Percentiles rank a stretch among this genome's conserved stretches.
Evolutionary conservation across 1,140 invertebrate species (phyloP).

Genomic region (Apis laboriosa): DNA sequence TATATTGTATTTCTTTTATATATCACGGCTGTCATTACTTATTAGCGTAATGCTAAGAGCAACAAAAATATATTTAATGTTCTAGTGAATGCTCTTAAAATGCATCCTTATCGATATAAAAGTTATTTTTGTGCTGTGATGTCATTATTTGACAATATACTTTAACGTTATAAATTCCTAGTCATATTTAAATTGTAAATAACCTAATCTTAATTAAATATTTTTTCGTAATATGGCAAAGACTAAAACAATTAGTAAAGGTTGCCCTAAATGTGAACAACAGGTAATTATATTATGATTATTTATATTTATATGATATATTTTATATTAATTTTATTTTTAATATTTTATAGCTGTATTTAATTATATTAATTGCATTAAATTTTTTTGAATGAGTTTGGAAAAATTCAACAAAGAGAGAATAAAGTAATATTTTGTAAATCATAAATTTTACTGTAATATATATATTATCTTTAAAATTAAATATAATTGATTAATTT

Average conservation of each 20-base stretch:
- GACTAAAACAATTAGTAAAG: constrained; percentile 83
- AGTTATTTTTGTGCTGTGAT: constrained; percentile 36
- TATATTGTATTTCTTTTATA: constrained; percentile 37
- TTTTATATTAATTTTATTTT: background rate
- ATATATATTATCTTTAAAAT: background rate
- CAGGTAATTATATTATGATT: constrained; percentile 77
- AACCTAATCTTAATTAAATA: constrained; percentile 40
- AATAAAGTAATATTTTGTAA: background rate
- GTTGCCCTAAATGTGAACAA: constrained; percentile 84
- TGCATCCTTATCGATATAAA: constrained; percentile 24
- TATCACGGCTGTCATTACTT: constrained; percentile 42
- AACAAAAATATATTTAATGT: constrained; percentile 15
- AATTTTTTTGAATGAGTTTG: constrained; percentile 4
- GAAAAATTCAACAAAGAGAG: background rate
- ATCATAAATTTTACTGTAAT: background rate
- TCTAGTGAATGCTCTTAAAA: constrained; percentile 27
- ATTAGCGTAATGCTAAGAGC: constrained; percentile 34
- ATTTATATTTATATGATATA: background rate
- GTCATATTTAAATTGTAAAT: constrained; percentile 52
- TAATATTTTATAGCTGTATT: background rate
- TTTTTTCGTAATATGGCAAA: constrained; percentile 75
- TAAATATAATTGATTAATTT: constrained; percentile 21
- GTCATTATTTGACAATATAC: constrained; percentile 19
- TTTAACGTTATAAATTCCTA: constrained; percentile 36
- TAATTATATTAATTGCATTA: background rate